A percentile compares a stretch with the other conserved stretches of the same genome.
Evolutionary conservation across 2,113 vertebrate species (phyloP).

Genomic region (Alectura lathami): DNA sequence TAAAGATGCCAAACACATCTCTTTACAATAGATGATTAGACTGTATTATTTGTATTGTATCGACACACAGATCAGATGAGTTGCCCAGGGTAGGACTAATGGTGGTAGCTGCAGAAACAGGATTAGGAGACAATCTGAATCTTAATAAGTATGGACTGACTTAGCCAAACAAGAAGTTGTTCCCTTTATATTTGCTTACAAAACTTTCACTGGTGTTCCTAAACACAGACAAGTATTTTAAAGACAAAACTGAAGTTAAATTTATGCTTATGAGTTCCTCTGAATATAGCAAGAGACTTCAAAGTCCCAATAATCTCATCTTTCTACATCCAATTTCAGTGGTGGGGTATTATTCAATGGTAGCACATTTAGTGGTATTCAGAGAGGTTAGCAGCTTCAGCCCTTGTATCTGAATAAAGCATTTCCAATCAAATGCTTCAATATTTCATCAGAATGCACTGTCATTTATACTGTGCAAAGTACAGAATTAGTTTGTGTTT

Average conservation of each 20-base stretch:
- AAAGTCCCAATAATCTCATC: neutral
- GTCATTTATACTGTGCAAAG: neutral
- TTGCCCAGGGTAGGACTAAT: neutral
- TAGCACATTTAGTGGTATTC: neutral
- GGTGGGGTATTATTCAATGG: neutral
- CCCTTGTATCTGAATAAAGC: neutral
- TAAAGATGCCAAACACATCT: neutral
- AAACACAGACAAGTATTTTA: neutral
- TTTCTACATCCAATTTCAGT: neutral
- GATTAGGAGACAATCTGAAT: neutral
- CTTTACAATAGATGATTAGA: neutral
- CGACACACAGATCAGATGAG: neutral
- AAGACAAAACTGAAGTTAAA: neutral
- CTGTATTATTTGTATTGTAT: neutral
- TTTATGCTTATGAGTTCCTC: neutral
- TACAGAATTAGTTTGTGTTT: neutral
- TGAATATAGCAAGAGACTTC: neutral
- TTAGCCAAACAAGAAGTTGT: neutral
- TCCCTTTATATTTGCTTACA: neutral
- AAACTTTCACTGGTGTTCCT: neutral
- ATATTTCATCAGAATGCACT: neutral
- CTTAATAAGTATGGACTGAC: accelerated
- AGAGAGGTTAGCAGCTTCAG: neutral
- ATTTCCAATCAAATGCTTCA: neutral
- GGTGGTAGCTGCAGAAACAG: neutral